phyloP scores from a whole-genome alignment of 2,888 invertebrate genomes.

The Pseudococcus longispinus region DNA sequence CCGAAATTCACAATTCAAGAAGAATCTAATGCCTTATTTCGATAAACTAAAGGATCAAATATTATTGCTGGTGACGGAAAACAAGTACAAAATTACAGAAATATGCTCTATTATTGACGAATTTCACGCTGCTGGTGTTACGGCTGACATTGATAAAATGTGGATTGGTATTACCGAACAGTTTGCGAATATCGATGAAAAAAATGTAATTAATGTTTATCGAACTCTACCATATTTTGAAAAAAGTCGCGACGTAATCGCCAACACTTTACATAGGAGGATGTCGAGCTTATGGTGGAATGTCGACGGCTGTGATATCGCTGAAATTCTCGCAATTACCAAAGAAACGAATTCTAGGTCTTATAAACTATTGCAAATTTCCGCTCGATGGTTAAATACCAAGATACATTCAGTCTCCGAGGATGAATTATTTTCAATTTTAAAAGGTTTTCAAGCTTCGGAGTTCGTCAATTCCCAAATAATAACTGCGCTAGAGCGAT shows the following conservation, averaged over 20 bases:
- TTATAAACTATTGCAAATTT: conserved; percentile 62
- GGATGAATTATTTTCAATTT: conserved; percentile 66
- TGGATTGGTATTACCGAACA: conserved; percentile 72
- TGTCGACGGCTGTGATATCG: conserved; percentile 63
- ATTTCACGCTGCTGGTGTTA: conserved; percentile 65
- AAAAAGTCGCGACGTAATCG: conserved; percentile 69
- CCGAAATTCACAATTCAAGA: conserved; percentile 60
- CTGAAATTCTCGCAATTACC: conserved; percentile 60
- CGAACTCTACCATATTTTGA: conserved; percentile 68
- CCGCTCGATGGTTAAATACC: conserved; percentile 68
- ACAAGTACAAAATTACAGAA: conserved; percentile 68
- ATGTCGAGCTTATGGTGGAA: conserved; percentile 68
- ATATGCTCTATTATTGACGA: conserved; percentile 69
- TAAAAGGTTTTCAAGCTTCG: conserved; percentile 67
- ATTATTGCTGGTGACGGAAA: conserved; percentile 69
- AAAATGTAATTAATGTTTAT: conserved; percentile 69
- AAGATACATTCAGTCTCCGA: conserved; percentile 71
- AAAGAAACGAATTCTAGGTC: conserved; percentile 59
- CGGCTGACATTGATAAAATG: conserved; percentile 68
- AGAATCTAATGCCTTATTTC: conserved; percentile 60
- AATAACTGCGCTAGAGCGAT: conserved; percentile 70
- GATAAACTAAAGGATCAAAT: conserved; percentile 71
- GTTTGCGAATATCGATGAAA: conserved; percentile 68
- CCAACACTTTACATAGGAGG: conserved; percentile 69
- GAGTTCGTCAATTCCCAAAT: conserved; percentile 68